Percentiles rank a stretch among this genome's conserved stretches.
Conservation (phyloP, 2,113 vertebrate genomes). For the Gallinago media region DNA sequence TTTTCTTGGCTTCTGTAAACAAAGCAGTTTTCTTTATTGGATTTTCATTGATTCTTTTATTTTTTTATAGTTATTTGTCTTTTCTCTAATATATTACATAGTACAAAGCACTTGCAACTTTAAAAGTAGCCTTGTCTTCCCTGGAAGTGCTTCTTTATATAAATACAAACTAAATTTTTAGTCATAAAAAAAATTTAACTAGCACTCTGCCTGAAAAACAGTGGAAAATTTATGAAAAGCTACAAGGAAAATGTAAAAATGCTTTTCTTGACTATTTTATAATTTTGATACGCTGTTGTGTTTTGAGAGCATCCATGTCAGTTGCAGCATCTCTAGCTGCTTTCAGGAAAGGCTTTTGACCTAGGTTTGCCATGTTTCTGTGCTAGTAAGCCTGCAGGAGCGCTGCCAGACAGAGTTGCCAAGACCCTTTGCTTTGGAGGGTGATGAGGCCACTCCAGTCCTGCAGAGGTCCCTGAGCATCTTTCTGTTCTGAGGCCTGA, state of each 20-base stretch:
- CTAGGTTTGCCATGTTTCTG: neutral
- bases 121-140: neutral
- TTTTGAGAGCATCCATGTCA: neutral
- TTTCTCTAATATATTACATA: neutral
- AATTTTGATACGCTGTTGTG: neutral
- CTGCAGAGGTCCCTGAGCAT: accelerated
- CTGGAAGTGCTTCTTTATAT: neutral
- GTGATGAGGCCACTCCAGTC: accelerated
- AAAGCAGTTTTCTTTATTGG: neutral
- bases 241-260: neutral
- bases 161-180: neutral
- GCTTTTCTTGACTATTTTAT: neutral
- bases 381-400: neutral
- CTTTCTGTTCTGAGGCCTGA: neutral
- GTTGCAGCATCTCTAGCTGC: neutral
- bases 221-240: neutral
- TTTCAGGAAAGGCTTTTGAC: neutral
- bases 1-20: neutral
- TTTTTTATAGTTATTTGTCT: neutral
- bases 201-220: neutral
- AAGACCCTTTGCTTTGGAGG: neutral
- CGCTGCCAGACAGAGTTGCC: accelerated
- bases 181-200: neutral
- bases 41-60: neutral
- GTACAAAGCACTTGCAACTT: neutral